Conservation (phyloP, 2,797 vertebrate species). For the Sebastolobus altivelis region DNA sequence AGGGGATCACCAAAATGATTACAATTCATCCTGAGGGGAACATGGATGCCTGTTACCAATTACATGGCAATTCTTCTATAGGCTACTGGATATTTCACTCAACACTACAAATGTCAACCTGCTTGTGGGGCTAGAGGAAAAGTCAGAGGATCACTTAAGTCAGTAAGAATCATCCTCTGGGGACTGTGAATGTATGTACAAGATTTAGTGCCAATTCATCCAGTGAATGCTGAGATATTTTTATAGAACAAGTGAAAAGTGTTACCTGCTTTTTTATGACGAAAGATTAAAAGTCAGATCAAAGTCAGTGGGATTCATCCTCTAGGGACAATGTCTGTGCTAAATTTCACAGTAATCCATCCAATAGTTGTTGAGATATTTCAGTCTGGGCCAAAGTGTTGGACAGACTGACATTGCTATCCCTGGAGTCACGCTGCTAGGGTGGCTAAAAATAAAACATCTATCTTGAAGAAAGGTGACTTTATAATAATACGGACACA, state of each 20-base stretch:
- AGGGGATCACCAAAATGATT: not conserved
- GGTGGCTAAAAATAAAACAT: constrained; percentile 6
- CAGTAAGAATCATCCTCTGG: not conserved
- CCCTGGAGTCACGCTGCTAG: not conserved
- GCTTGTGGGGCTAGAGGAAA: not conserved
- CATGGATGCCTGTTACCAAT: not conserved
- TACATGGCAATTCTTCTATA: not conserved
- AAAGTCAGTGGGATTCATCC: not conserved
- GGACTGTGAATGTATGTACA: not conserved
- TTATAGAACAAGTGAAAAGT: not conserved
- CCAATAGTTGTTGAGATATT: not conserved
- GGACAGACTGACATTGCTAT: not conserved
- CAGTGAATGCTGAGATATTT: not conserved
- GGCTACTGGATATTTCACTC: not conserved
- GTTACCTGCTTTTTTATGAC: not conserved
- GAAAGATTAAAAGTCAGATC: not conserved
- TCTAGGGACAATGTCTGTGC: not conserved
- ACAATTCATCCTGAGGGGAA: not conserved
- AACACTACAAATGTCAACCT: not conserved
- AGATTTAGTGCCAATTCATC: not conserved
- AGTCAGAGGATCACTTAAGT: not conserved
- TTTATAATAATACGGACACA: not conserved
- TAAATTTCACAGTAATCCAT: not conserved
- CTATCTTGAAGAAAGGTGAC: not conserved
- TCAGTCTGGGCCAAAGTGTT: not conserved